These are phyloP conservation scores for Dexiosoma caninum DNA, from an alignment of 2,888 invertebrate genomes.

Conservation along the genomic window DNA sequence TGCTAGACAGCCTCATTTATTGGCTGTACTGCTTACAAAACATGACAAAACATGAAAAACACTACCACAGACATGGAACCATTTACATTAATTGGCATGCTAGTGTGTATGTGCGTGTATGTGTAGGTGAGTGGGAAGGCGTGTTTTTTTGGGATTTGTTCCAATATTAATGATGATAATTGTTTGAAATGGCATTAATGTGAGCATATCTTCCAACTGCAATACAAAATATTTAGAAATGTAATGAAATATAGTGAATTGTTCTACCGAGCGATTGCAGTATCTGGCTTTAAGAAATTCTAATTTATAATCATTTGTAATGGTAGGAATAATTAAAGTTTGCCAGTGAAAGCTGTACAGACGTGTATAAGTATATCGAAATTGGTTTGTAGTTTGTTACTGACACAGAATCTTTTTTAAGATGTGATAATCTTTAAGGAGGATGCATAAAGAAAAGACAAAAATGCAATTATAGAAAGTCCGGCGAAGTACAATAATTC, in stretches of 20 bases:
- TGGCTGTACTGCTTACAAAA: slow-evolving; percentile 37
- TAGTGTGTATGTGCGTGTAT: background rate
- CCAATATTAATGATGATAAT: slow-evolving; percentile 32
- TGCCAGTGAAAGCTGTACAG: background rate
- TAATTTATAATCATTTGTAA: background rate
- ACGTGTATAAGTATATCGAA: background rate
- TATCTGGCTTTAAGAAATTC: background rate
- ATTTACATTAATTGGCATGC: slow-evolving; percentile 43
- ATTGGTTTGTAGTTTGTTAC: too few species aligned
- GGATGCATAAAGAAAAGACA: too few species aligned
- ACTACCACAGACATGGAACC: slow-evolving; percentile 20
- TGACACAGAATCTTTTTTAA: too few species aligned
- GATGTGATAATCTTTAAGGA: too few species aligned
- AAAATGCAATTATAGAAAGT: too few species aligned
- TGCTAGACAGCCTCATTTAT: slow-evolving; percentile 51
- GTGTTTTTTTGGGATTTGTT: background rate
- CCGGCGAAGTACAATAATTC: too few species aligned
- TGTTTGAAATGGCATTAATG: background rate
- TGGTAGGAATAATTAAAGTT: background rate
- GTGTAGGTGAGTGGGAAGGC: background rate
- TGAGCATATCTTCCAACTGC: background rate
- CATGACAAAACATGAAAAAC: slow-evolving; percentile 54
- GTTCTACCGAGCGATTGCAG: background rate
- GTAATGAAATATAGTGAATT: background rate
- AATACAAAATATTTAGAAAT: background rate